Evolutionary conservation across 2,797 vertebrate species (phyloP), one percentile per base, ranked within the genome.

Genomic region (Ptychadena robeensis): DNA sequence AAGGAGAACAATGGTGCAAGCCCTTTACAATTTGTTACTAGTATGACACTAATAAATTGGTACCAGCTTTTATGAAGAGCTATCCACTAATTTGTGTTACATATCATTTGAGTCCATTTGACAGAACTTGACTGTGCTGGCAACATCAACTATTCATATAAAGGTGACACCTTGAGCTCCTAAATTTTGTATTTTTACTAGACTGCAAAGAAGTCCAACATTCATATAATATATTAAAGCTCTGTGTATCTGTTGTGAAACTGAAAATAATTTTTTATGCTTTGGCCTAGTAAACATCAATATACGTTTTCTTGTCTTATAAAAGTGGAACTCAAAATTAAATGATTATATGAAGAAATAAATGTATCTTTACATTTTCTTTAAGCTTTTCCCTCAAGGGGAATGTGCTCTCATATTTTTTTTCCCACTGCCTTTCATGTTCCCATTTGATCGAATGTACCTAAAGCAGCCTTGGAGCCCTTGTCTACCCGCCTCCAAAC

Each of bases 21-120:
- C 32, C 14, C 25, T 59, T 78, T 61, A 78, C 79, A 67, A 83
- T 82, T 76, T 79, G 75, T 83, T 75, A 79, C 31, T 34, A 30
- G 48, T 65, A 68, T 73, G 72, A 81, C 80, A 74, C 48, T 38
- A 68, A 82, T 68, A 68, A 44, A 75, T 82, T 37, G 25, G 5
- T n/a, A 70, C 18, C 18, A 34, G 77, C 48, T 69, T 38, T 68
- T 79, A 40, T 38, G 25, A 31, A 59, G 63, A 77, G 14, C 40
- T 25, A 48, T 67, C 40, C 40, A 68, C 22, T 68, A 67, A 67
- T 34, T 34, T 35, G 8, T 25, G 68, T 78, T 68, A 78, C 64
- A 67, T 53, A 35, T 66, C 22, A 77, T 66, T 44, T 66, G 30
- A 44, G 61, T 76, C 61, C 18, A 65, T 76, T 76, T 75, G 38